Base-by-base conservation (phyloP, 2,113 vertebrate genomes). In the Calonectris borealis region DNA sequence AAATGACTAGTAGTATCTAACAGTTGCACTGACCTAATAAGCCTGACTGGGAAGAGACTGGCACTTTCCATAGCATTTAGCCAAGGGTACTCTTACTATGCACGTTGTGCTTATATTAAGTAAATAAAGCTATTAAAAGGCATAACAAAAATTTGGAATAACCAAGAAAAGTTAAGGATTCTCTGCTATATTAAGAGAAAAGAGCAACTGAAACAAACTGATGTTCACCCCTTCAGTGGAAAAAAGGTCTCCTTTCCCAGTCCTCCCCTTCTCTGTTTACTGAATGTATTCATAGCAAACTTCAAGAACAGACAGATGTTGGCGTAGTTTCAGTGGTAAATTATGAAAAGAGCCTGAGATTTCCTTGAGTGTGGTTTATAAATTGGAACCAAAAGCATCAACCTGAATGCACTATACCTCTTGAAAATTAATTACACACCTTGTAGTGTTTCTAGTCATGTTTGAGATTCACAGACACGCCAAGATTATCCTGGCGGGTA, bases 231-330 rank as follows among this genome's bases (percentile, higher is more conserved):
- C 64, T 46, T 34, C 24, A 86, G 68, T 68, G 88, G 87, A 65
- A 93, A 86, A 94, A 79, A 86, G 4, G 14, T 69, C 54, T 80
- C 49, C 27, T 94, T 93, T 93, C 83, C 92, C 89, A 96, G 88
- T 62, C 55, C 80, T 65, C 44, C 70, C 71, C 87, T 71, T 82
- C 58, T 93, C 79, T 91, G 93, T 96, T 97, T 97, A 97, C 75
- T 78, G 48, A 91, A 81, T 9, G 29, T 58, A 83, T 72, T 96
- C 92, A 64, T 34, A 92, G 95, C 75, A 95, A 92, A 96, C 54
- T 88, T 96, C 91, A 96, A 96, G 79, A 97, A 92, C 29, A 97
- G 86, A 96, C 87, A 98, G 66, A 86, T 93, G 94, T 96, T 96
- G 82, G 83, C 93, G 94, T 82, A 40, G 88, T 88, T 97, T 98